Evolutionary conservation across 1,140 invertebrate genomes (phyloP).

Genomic region (Drosophila punjabiensis): DNA sequence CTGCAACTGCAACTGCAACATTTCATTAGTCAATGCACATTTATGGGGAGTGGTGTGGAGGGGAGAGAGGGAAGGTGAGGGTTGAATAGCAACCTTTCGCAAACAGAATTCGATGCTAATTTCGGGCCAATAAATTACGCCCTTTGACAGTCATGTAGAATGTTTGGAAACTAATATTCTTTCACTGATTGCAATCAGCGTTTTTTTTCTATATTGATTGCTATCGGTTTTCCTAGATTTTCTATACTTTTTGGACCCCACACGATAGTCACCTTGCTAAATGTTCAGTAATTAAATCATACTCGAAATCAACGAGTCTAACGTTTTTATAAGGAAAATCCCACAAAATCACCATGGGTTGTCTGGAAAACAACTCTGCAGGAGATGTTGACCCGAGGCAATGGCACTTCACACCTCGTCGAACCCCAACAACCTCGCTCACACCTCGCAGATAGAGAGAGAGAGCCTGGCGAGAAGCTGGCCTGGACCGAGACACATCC

Average conservation of each 20-base stretch:
- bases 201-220: constrained; percentile 32
- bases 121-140: constrained; percentile 72
- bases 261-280: constrained; percentile 42
- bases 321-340: constrained; percentile 71
- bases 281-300: constrained; percentile 71
- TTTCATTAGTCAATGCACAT: constrained; percentile 74
- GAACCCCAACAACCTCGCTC: constrained; percentile 22
- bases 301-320: constrained; percentile 51
- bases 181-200: constrained; percentile 7
- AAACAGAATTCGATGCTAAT: constrained; percentile 77
- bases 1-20: constrained; percentile 33
- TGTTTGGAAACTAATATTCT: constrained; percentile 1
- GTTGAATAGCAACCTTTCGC: constrained; percentile 21
- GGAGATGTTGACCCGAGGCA: constrained; percentile 51
- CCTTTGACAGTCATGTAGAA: constrained; percentile 62
- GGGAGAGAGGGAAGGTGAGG: constrained; percentile 10
- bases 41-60: constrained; percentile 30
- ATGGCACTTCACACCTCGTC: constrained; percentile 51
- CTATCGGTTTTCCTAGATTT: constrained; percentile 52
- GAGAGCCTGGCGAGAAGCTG: constrained; percentile 16
- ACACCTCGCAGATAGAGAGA: constrained; percentile 33
- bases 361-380: constrained; percentile 49
- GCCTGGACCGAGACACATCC: constrained; percentile 66
- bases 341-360: constrained; percentile 71
- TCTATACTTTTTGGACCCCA: constrained; percentile 26